phyloP scores from a whole-genome alignment of 2,888 invertebrate species.

The Embidobia sp. region DNA sequence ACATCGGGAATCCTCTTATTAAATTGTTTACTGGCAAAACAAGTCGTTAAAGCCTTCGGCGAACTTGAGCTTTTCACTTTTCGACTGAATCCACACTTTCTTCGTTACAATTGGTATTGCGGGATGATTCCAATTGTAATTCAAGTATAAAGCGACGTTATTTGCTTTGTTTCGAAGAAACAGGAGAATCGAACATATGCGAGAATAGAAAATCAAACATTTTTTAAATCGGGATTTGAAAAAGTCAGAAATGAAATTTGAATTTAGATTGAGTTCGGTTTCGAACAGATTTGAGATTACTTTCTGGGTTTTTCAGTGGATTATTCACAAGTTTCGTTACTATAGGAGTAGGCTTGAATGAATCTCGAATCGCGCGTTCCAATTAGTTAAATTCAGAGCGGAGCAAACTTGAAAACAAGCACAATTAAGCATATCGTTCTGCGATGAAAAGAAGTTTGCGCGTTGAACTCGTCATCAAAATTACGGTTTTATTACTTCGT shows the following conservation, averaged over 20 bases:
- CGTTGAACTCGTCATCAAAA: slow-evolving; percentile 23
- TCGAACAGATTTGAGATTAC: no score
- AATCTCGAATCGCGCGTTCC: neutral
- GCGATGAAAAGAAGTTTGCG: neutral
- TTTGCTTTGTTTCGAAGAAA: no score
- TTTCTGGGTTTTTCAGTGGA: no score
- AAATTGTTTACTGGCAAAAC: slow-evolving; percentile 57
- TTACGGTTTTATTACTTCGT: slow-evolving; percentile 32
- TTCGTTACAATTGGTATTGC: slow-evolving; percentile 23
- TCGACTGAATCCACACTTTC: slow-evolving; percentile 32
- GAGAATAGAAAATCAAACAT: no score
- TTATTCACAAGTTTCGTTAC: no score
- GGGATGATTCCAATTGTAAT: slow-evolving; percentile 25
- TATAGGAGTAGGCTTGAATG: no score
- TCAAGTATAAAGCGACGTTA: no score
- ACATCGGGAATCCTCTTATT: slow-evolving; percentile 57
- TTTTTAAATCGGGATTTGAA: no score
- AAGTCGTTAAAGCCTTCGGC: slow-evolving; percentile 52
- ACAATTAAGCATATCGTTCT: slow-evolving; percentile 16
- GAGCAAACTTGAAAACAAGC: slow-evolving; percentile 5
- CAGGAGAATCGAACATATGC: no score
- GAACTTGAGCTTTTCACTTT: slow-evolving; percentile 51
- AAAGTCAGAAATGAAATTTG: no score
- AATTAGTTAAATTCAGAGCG: neutral
- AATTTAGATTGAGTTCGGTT: no score